phyloP scores from a whole-genome alignment of 2,113 vertebrate species.

The Hyaena hyaena region DNA sequence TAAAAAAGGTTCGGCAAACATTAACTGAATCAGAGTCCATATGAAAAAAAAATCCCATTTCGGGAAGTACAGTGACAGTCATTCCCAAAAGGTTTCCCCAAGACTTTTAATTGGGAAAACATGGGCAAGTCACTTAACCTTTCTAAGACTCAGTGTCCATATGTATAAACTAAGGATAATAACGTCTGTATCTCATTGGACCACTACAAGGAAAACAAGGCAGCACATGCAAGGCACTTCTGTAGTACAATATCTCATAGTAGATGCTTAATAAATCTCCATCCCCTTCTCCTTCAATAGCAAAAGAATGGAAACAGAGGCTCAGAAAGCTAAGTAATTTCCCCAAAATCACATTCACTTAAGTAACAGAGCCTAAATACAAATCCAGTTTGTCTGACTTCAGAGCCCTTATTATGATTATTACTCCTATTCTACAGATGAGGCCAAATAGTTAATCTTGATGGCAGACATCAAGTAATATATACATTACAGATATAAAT shows the following conservation, averaged over 20 bases:
- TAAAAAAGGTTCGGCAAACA: background rate
- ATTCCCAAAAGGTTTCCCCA: background rate
- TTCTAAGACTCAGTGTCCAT: background rate
- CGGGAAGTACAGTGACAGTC: background rate
- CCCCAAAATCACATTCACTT: background rate
- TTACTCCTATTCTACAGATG: background rate
- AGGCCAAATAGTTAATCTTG: slow-evolving; percentile 30
- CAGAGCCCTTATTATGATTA: background rate
- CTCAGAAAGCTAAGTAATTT: background rate
- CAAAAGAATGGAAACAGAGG: background rate
- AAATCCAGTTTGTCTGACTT: slow-evolving; percentile 16
- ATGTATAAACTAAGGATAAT: background rate
- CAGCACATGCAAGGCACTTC: background rate
- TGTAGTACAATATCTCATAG: background rate
- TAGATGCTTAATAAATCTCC: background rate
- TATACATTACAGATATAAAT: background rate
- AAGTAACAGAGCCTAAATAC: background rate
- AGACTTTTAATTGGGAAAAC: background rate
- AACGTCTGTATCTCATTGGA: background rate
- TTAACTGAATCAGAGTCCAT: slow-evolving; percentile 8
- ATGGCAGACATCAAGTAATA: background rate
- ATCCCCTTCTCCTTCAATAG: background rate
- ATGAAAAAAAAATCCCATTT: background rate
- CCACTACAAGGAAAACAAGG: background rate
- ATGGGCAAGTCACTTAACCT: background rate